These are phyloP conservation scores for Simalia tracyae DNA, from an alignment of 2,797 vertebrate genomes.

Conservation along the genomic window DNA sequence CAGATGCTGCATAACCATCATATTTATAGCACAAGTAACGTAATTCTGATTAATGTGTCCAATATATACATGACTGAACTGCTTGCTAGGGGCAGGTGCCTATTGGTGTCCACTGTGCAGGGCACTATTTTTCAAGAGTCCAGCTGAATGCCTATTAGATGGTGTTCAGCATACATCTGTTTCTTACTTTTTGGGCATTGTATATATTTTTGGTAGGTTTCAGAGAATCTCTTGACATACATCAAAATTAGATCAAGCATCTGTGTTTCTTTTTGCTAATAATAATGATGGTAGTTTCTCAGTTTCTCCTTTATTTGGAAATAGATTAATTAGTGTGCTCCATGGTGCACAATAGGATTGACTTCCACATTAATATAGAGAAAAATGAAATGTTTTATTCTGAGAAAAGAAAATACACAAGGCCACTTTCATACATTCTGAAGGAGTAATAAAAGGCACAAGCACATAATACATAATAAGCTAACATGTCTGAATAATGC, in stretches of 20 bases:
- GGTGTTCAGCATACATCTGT: background rate
- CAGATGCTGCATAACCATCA: background rate
- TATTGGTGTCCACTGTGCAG: background rate
- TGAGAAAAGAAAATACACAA: background rate
- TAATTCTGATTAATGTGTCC: background rate
- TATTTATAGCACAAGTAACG: background rate
- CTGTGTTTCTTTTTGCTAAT: background rate
- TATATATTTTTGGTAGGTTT: background rate
- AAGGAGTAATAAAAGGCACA: background rate
- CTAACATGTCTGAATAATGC: background rate
- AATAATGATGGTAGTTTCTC: background rate
- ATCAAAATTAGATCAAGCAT: background rate
- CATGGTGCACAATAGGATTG: background rate
- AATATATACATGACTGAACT: background rate
- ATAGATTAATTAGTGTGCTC: background rate
- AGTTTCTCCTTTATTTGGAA: background rate
- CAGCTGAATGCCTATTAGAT: background rate
- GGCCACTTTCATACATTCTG: background rate
- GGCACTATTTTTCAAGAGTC: background rate
- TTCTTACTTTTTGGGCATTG: background rate
- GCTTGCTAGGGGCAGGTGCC: background rate
- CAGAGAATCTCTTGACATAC: background rate
- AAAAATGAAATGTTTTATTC: background rate
- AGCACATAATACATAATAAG: constrained; percentile 21
- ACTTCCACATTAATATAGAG: background rate